Percentiles rank a stretch among this genome's conserved stretches.
These are phyloP conservation scores for Parazoanthus darwini DNA, from an alignment of 92 coral and sea anemone genomes.

Conservation along the genomic window DNA sequence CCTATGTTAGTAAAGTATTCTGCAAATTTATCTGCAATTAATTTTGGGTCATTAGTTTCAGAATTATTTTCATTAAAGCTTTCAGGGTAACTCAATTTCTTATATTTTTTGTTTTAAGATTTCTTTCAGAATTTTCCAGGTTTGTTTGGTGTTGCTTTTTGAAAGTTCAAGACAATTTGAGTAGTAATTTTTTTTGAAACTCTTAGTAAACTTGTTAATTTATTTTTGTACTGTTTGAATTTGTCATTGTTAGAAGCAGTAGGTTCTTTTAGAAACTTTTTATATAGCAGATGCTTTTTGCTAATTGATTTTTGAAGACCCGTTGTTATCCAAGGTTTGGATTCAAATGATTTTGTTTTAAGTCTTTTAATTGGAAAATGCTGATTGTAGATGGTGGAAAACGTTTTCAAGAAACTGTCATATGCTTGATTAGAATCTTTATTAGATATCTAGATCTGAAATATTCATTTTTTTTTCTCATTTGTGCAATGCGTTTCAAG, in stretches of 20 bases:
- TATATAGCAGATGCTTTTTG: constrained; percentile 24
- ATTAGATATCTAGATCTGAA: constrained; percentile 1
- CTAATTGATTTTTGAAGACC: constrained; percentile 31
- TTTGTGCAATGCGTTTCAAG: constrained; percentile 9
- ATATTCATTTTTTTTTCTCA: constrained; percentile 18
- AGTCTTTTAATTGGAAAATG: constrained; percentile 37
- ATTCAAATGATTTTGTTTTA: background rate
- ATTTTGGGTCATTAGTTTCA: background rate
- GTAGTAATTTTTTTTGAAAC: constrained; percentile 1
- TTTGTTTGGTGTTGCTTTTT: background rate
- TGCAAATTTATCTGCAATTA: background rate
- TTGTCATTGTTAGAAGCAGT: background rate
- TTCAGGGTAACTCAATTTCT: background rate
- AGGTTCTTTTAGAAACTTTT: constrained; percentile 26
- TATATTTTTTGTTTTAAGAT: constrained; percentile 10
- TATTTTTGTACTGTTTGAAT: constrained; percentile 20
- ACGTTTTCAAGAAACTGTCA: constrained; percentile 12
- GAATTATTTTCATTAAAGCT: background rate
- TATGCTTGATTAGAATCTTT: constrained; percentile 6
- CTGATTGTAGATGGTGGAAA: constrained; percentile 23
- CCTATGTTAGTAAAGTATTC: constrained; percentile 5
- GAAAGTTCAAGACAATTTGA: constrained; percentile 9
- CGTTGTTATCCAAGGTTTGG: constrained; percentile 23
- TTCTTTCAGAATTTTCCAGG: constrained; percentile 31
- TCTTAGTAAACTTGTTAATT: background rate